Evolutionary conservation across 2,888 invertebrate genomes (phyloP), one percentile per base, ranked within the genome.

Genomic region (Venusia cambrica): DNA sequence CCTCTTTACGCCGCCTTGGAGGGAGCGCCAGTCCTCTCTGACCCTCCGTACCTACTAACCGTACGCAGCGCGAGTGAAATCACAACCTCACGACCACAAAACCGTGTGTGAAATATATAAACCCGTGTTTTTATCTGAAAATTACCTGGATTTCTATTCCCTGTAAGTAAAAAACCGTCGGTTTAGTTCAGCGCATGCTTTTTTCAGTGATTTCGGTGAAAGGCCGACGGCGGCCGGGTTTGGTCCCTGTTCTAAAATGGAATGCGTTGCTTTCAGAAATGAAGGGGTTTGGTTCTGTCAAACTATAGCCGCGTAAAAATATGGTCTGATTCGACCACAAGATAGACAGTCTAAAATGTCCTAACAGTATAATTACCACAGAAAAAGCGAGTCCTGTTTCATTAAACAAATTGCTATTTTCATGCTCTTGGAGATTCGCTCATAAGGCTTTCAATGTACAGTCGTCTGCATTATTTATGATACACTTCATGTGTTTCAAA

Each of bases 1-100:
- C 80, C 81, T 69, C 76, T 71, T 26, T 29, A 38, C 37, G 70
- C 68, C 53, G 49, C 32, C 43, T 9, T 19, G 50, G 73, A 66
- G 74, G 70, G 66, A 65, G 58, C 54, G 49, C 5, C 84, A 85
- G 85, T 85, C 73, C 80, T 80, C 77, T 57, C 54, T 48, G 46
- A 54, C 59, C 61, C 59, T 59, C 66, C 57, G 61, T 48, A 44
- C n/a, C n/a, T n/a, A n/a, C 31, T 8, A 49, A 54, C 44, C 44
- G 68, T 50, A 65, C 66, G 70, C 57, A 45, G 47, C 60, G 51
- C 64, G 70, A 61, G 66, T 48, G 33, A 35, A 49, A 34, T 45
- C 20, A n/a, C n/a, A n/a, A n/a, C n/a, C n/a, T n/a, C n/a, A n/a
- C n/a, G n/a, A n/a, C n/a, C n/a, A n/a, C n/a, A n/a, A n/a, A 45